Conservation (phyloP, 2,888 invertebrate species). For the Morpho helenor region DNA sequence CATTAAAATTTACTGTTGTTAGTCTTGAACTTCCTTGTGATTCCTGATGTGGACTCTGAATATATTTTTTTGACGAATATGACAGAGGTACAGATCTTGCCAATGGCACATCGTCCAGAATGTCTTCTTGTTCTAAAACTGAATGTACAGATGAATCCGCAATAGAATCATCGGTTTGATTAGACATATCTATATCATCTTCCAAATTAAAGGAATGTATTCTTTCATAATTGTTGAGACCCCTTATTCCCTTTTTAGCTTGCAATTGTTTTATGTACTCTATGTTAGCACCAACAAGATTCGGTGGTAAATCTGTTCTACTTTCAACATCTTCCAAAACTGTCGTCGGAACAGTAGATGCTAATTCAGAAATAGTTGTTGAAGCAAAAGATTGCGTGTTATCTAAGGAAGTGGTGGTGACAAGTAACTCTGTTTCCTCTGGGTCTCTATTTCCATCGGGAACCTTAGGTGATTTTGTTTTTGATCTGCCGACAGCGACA, state of each 20-base stretch:
- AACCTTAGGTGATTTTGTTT: slow-evolving; percentile 36
- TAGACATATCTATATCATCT: slow-evolving; percentile 61
- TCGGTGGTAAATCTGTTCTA: slow-evolving; percentile 56
- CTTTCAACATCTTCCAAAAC: slow-evolving; percentile 36
- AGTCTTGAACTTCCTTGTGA: slow-evolving; percentile 44
- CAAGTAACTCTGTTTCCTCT: slow-evolving; percentile 20
- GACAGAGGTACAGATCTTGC: slow-evolving; percentile 46
- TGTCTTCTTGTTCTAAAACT: slow-evolving; percentile 32
- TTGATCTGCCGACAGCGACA: slow-evolving; percentile 76
- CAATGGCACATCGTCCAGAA: slow-evolving; percentile 44
- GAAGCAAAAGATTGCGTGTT: slow-evolving; percentile 14
- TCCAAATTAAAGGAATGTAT: slow-evolving; percentile 71
- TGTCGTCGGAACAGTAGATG: slow-evolving; percentile 41
- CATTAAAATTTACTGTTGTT: slow-evolving; percentile 65
- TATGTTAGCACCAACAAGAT: slow-evolving; percentile 67
- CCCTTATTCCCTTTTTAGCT: slow-evolving; percentile 60
- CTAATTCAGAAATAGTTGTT: slow-evolving; percentile 23
- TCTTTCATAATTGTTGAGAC: slow-evolving; percentile 42
- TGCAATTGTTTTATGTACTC: slow-evolving; percentile 70
- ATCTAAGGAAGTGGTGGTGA: slow-evolving; percentile 18
- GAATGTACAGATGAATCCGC: slow-evolving; percentile 49
- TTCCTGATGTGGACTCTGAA: slow-evolving; percentile 44
- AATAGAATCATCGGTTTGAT: slow-evolving; percentile 48
- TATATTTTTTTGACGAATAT: slow-evolving; percentile 47
- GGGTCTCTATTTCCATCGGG: slow-evolving; percentile 24